These are phyloP conservation scores for Acinonyx jubatus DNA, from an alignment of 2,113 vertebrate genomes.

Conservation along the genomic window DNA sequence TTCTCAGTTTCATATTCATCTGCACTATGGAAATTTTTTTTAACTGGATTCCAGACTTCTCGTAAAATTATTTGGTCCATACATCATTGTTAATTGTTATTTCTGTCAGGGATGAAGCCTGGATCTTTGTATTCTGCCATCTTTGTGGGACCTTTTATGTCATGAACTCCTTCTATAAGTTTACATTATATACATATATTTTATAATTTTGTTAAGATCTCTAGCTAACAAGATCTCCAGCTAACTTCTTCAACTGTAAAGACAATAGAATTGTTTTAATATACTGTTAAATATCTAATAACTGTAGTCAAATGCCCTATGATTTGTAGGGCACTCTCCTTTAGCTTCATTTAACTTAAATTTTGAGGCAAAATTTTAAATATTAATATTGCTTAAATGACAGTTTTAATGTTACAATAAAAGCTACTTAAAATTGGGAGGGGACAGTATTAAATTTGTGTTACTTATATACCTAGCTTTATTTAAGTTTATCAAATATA, in stretches of 20 bases:
- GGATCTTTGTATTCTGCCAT: neutral
- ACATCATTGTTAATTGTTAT: neutral
- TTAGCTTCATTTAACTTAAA: slow-evolving; percentile 67
- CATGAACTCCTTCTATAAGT: neutral
- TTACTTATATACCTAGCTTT: slow-evolving; percentile 50
- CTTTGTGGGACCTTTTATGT: neutral
- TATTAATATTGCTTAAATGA: slow-evolving; percentile 61
- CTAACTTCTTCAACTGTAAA: neutral
- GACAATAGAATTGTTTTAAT: neutral
- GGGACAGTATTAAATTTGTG: slow-evolving; percentile 27
- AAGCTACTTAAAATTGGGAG: neutral
- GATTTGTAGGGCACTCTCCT: neutral
- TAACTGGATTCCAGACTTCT: neutral
- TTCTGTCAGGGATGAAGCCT: neutral
- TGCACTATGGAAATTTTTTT: neutral
- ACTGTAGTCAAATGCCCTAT: neutral
- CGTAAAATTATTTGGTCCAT: neutral
- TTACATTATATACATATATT: neutral
- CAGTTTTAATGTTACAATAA: slow-evolving; percentile 34
- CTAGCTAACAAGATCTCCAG: neutral
- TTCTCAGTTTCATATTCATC: neutral
- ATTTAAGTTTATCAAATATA: slow-evolving; percentile 52
- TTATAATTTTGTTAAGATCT: neutral
- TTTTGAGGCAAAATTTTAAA: slow-evolving; percentile 68
- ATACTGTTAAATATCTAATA: neutral